phyloP scores from a whole-genome alignment of 2,888 invertebrate species.

The Phengaris alcon region DNA sequence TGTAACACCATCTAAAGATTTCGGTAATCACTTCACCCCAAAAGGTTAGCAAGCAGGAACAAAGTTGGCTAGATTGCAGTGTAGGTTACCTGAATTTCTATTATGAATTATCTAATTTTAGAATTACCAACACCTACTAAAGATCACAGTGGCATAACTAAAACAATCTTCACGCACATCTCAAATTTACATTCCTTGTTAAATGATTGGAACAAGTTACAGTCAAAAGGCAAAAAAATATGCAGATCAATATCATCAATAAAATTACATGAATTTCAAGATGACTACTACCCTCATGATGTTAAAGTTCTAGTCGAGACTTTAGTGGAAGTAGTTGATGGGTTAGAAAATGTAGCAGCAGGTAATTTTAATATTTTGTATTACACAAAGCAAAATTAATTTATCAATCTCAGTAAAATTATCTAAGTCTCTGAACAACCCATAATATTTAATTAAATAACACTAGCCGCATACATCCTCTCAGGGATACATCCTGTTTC shows the following conservation, averaged over 20 bases:
- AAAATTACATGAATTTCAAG: slow-evolving; percentile 59
- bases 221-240: slow-evolving; percentile 56
- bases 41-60: slow-evolving; percentile 48
- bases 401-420: too few species aligned
- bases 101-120: slow-evolving; percentile 45
- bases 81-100: not conserved
- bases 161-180: slow-evolving; percentile 63
- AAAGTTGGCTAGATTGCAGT: not conserved
- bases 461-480: too few species aligned
- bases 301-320: slow-evolving; percentile 53
- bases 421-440: too few species aligned
- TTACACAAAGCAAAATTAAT: not conserved
- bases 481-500: too few species aligned
- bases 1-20: slow-evolving; percentile 49
- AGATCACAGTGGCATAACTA: slow-evolving; percentile 58
- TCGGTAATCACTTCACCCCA: slow-evolving; percentile 47
- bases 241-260: slow-evolving; percentile 55
- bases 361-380: slow-evolving; percentile 44
- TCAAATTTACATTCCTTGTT: slow-evolving; percentile 56
- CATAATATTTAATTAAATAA: too few species aligned
- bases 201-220: slow-evolving; percentile 57
- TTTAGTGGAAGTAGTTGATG: slow-evolving; percentile 51
- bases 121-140: slow-evolving; percentile 59
- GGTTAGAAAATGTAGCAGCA: slow-evolving; percentile 54
- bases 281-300: slow-evolving; percentile 60